These are phyloP conservation scores for Puffinus mauretanicus DNA, from an alignment of 2,113 vertebrate genomes.

Conservation along the genomic window DNA sequence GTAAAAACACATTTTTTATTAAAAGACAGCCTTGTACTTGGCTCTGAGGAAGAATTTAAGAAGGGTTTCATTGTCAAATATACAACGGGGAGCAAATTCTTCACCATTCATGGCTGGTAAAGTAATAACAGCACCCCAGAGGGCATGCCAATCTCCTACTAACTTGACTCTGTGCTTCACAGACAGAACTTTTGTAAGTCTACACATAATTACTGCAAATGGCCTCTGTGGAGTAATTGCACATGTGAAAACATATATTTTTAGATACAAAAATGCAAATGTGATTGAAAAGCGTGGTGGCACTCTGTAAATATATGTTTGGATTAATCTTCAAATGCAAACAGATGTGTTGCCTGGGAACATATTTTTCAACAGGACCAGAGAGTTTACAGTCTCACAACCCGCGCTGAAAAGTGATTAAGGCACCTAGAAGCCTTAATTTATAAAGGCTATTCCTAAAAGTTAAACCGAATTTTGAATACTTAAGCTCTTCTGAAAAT, in stretches of 20 bases:
- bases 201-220: neutral
- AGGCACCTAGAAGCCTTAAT: neutral
- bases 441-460: neutral
- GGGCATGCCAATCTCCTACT: constrained; percentile 6
- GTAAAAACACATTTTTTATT: constrained; percentile 66
- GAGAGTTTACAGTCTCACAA: neutral
- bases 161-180: neutral
- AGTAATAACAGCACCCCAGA: neutral
- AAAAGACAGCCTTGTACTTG: constrained; percentile 63
- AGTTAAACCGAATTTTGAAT: neutral
- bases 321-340: neutral
- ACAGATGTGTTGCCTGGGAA: neutral
- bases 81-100: constrained; percentile 58
- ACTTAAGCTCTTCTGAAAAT: neutral
- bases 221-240: neutral
- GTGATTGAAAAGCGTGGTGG: neutral
- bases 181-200: neutral
- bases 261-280: constrained; percentile 27
- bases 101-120: constrained; percentile 21
- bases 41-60: constrained; percentile 58
- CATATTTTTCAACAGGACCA: neutral
- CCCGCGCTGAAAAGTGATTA: neutral
- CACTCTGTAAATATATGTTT: neutral
- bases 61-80: constrained; percentile 53
- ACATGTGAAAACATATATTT: neutral